Conservation (phyloP, 1,140 invertebrate species). For the Aphelenchoides besseyi region DNA sequence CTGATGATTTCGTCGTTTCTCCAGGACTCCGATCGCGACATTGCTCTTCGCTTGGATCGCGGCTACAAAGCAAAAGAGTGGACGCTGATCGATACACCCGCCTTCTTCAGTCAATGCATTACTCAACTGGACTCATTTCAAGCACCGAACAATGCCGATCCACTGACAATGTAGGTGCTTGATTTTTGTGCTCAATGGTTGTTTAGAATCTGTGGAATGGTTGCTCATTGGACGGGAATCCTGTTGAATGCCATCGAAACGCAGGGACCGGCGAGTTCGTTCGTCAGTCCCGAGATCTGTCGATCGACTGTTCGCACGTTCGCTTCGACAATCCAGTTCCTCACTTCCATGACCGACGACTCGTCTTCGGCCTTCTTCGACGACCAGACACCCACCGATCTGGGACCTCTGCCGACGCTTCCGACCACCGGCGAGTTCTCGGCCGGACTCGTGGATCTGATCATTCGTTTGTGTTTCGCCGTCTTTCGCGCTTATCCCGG, state of each 20-base stretch:
- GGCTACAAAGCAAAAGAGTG: not conserved
- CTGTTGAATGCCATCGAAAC: constrained; percentile 2
- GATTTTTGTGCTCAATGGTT: not conserved
- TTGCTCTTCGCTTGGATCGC: not conserved
- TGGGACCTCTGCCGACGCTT: not conserved
- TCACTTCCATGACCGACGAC: constrained; percentile 2
- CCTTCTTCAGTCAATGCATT: constrained; percentile 6
- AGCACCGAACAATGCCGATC: constrained; percentile 5
- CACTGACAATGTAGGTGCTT: constrained; percentile 5
- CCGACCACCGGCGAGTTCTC: constrained; percentile 8
- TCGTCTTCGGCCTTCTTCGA: constrained; percentile 8
- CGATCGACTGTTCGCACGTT: constrained; percentile 15
- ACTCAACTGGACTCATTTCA: not conserved
- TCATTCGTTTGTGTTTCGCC: constrained; percentile 3
- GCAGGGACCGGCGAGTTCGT: not conserved
- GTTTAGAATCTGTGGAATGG: constrained; percentile 13
- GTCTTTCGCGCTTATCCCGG: not conserved
- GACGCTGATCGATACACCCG: not conserved
- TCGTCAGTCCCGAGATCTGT: constrained; percentile 11
- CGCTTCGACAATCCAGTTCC: not conserved
- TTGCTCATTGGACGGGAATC: constrained; percentile 14
- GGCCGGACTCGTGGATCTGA: not conserved
- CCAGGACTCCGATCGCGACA: constrained; percentile 12
- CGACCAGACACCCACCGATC: not conserved
- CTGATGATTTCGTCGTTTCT: constrained; percentile 10